Evolutionary conservation across 2,113 vertebrate genomes (phyloP).

Genomic region (Phasianus colchicus): DNA sequence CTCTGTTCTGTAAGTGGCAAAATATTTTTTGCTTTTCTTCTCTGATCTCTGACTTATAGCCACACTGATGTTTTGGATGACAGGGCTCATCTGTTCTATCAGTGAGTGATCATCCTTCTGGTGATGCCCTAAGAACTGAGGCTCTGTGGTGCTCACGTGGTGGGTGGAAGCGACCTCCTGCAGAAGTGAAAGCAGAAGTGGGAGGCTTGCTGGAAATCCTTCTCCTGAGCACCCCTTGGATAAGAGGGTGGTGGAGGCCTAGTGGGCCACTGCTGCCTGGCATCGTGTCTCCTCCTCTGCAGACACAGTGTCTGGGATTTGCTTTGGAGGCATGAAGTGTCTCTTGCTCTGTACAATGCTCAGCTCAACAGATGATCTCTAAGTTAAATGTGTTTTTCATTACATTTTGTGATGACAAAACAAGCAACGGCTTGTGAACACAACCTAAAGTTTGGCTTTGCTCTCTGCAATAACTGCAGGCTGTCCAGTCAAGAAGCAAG

Average conservation of each 20-base stretch:
- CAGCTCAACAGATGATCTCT: not conserved
- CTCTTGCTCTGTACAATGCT: not conserved
- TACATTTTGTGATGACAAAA: not conserved
- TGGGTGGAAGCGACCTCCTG: not conserved
- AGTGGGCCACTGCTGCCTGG: not conserved
- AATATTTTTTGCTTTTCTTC: not conserved
- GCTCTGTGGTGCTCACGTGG: fast-evolving
- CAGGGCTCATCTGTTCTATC: not conserved
- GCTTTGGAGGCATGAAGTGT: not conserved
- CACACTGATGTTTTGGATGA: not conserved
- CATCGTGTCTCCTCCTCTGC: not conserved
- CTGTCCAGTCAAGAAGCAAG: not conserved
- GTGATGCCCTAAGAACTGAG: not conserved
- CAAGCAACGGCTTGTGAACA: not conserved
- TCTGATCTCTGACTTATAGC: not conserved
- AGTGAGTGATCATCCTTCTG: not conserved
- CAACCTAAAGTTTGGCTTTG: not conserved
- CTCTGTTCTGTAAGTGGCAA: not conserved
- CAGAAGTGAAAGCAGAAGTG: not conserved
- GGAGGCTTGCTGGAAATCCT: not conserved
- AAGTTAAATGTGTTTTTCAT: not conserved
- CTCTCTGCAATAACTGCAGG: not conserved
- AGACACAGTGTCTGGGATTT: not conserved
- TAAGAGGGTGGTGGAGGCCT: not conserved
- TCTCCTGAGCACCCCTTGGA: not conserved